Base-by-base conservation (phyloP, 2,113 vertebrate genomes). In the Nanorana parkeri region DNA sequence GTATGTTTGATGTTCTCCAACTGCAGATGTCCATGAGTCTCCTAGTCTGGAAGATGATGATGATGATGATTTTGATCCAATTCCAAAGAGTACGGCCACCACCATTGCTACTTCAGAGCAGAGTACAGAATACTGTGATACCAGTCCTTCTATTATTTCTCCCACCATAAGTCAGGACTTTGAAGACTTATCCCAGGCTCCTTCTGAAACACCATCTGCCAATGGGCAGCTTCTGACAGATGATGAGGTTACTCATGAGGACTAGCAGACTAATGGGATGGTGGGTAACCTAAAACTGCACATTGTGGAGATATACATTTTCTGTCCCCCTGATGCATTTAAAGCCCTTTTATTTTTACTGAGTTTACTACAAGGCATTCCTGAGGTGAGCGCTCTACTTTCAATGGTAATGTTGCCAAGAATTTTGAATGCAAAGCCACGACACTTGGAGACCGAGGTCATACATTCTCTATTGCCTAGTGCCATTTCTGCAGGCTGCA, bases 111-210 rank as follows among this genome's bases (percentile, higher is more conserved):
- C 94, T 73, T 97, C 96, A 0, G 97, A 97, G 87, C 97, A 97
- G 91, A 99, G 96, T 91, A 97, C 96, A 0, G 97, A 96, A 83
- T 98, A 96, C 1, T 98, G 96, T 0, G 96, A 98, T 91, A 96
- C 93, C 7, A 99, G 97, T 87, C 97, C 98, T 0, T 97, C 95
- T 23, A 89, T 97, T 5, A 89, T 97, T 78, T 99, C 97, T 0
- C 96, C 96, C 2, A 92, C 95, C 63, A 92, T 90, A 21, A 99
- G 97, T 85, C 93, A 94, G 4, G 96, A 95, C n/a, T 98, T 97
- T 0, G 97, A 98, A 86, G 97, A 99, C 86, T 92, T 96, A 6
- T 96, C 95, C 28, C 96, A 96, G 10, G 92, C 93, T 68, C 92
- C 56, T 0, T 87, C 89, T 0, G 90, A 95, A 28, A 94, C 93